These are phyloP conservation scores for Papilio machaon DNA, from an alignment of 1,140 invertebrate species.

Conservation along the genomic window DNA sequence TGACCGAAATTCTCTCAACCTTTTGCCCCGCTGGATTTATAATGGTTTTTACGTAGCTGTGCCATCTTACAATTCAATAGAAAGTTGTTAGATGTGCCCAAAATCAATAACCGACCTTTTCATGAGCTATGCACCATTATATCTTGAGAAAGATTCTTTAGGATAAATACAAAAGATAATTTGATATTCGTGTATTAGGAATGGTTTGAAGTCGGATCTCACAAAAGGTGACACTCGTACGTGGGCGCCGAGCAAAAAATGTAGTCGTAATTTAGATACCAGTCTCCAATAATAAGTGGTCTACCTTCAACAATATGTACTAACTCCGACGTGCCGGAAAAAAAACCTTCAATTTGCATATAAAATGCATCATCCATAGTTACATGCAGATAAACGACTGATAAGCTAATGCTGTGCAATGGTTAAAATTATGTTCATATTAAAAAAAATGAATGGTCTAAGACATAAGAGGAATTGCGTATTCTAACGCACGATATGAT, in stretches of 20 bases:
- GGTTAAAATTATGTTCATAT: not conserved
- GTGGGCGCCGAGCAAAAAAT: constrained; percentile 5
- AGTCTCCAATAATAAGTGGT: constrained; percentile 19
- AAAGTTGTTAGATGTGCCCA: no score
- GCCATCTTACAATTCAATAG: no score
- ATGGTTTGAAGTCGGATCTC: not conserved
- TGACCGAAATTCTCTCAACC: no score
- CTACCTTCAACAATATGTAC: constrained; percentile 24
- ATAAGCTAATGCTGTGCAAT: not conserved
- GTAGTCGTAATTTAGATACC: constrained; percentile 29
- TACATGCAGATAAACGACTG: constrained; percentile 9
- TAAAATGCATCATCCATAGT: constrained; percentile 10
- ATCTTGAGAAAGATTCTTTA: not conserved
- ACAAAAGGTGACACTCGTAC: constrained; percentile 11
- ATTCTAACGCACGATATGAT: not conserved
- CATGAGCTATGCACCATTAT: no score
- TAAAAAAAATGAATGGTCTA: not conserved
- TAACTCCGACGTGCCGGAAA: constrained; percentile 16
- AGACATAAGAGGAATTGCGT: not conserved
- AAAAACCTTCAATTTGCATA: constrained; percentile 19
- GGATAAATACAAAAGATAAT: not conserved
- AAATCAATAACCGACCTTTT: no score
- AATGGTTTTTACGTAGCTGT: no score
- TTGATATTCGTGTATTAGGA: not conserved
- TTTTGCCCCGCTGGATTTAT: no score